Evolutionary conservation across 2,888 invertebrate genomes (phyloP).

Genomic region (Cryptosula pallasiana): DNA sequence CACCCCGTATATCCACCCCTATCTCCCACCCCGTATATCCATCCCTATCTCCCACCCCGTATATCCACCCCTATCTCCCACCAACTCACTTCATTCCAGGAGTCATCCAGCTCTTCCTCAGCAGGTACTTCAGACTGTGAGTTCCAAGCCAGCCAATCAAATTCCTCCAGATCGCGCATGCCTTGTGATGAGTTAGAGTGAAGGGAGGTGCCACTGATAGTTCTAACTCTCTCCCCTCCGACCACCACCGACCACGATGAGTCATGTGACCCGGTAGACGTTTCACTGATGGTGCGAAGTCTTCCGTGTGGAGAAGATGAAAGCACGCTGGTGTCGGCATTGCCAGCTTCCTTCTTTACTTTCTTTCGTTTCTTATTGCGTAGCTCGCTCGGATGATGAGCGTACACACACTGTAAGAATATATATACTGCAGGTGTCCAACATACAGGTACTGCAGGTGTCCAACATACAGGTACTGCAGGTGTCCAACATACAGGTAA

Average conservation of each 20-base stretch:
- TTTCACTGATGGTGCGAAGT: conserved; percentile 15
- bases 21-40: too few relatives aligned
- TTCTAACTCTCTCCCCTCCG: neutral
- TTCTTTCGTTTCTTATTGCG: neutral
- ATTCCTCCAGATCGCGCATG: conserved; percentile 4
- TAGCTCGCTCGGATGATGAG: neutral
- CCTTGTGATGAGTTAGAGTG: neutral
- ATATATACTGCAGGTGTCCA: too few relatives aligned
- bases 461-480: too few relatives aligned
- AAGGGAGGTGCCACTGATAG: neutral
- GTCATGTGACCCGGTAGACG: neutral
- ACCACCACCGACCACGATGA: neutral
- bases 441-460: too few relatives aligned
- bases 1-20: too few relatives aligned
- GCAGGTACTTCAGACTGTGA: conserved; percentile 11
- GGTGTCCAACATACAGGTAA: too few relatives aligned
- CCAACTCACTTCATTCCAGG: conserved; percentile 1
- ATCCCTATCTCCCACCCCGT: too few relatives aligned
- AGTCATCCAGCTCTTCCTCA: neutral
- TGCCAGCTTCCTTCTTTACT: neutral
- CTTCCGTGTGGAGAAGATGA: neutral
- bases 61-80: too few relatives aligned
- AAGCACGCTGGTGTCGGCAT: neutral
- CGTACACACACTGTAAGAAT: conserved; percentile 16
- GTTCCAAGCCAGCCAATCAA: conserved; percentile 14